These are phyloP conservation scores for Eupithecia centaureata DNA, from an alignment of 2,888 invertebrate species.

Conservation along the genomic window DNA sequence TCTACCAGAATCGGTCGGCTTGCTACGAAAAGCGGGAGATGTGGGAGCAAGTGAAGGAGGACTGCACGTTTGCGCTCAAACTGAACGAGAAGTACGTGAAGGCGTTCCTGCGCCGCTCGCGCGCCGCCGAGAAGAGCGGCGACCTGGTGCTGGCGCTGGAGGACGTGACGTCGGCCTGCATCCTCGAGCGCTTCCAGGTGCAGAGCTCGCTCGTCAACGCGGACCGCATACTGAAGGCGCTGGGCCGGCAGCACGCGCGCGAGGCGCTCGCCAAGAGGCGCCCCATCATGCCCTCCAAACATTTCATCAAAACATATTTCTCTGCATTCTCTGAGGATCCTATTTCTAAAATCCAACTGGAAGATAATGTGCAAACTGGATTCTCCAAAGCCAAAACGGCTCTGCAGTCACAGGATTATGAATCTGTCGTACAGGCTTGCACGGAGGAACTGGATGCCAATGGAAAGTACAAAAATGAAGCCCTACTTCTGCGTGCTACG, in stretches of 20 bases:
- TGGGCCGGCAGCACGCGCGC: slow-evolving; percentile 89
- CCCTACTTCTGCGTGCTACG: slow-evolving; percentile 92
- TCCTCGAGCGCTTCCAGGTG: slow-evolving; percentile 94
- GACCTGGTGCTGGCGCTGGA: slow-evolving; percentile 92
- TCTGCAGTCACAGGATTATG: slow-evolving; percentile 88
- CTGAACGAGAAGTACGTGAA: slow-evolving; percentile 94
- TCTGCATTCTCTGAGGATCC: slow-evolving; percentile 95
- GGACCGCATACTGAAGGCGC: slow-evolving; percentile 93
- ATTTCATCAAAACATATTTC: slow-evolving; percentile 94
- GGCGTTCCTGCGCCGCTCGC: slow-evolving; percentile 92
- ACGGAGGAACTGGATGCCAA: slow-evolving; percentile 89
- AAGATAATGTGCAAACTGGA: slow-evolving; percentile 68
- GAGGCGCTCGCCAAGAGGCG: slow-evolving; percentile 87
- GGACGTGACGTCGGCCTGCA: slow-evolving; percentile 96
- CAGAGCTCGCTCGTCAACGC: slow-evolving; percentile 91
- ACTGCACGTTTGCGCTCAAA: slow-evolving; percentile 93
- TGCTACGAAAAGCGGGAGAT: slow-evolving; percentile 96
- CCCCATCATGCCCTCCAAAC: slow-evolving; percentile 92
- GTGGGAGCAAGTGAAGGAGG: slow-evolving; percentile 92
- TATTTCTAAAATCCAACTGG: slow-evolving; percentile 83
- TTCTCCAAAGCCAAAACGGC: slow-evolving; percentile 89
- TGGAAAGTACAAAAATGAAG: slow-evolving; percentile 86
- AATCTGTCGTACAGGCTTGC: slow-evolving; percentile 90
- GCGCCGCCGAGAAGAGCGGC: slow-evolving; percentile 91
- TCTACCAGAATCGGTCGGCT: slow-evolving; percentile 98